Conservation (phyloP, 2,888 invertebrate genomes). For the Drepanosiphum platanoidis region DNA sequence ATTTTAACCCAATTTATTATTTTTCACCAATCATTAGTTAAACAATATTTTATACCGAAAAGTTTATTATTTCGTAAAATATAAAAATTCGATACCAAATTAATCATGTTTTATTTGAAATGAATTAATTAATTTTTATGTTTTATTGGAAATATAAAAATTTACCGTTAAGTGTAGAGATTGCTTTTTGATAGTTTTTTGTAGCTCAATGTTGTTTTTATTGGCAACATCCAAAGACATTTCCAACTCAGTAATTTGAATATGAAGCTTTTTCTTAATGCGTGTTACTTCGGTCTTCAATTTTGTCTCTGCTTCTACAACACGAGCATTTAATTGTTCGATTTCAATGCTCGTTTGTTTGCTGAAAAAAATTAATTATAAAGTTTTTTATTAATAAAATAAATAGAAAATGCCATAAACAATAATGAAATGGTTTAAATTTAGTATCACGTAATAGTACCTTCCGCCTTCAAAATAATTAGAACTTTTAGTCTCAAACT, state of each 20-base stretch:
- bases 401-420: background rate
- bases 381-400: background rate
- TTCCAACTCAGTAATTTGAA: constrained; percentile 96
- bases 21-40: no score
- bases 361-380: constrained; percentile 70
- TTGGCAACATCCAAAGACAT: constrained; percentile 97
- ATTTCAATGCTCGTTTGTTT: constrained; percentile 98
- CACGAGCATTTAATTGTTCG: constrained; percentile 93
- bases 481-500: constrained; percentile 73
- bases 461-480: constrained; percentile 75
- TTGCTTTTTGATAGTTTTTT: constrained; percentile 98
- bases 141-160: no score
- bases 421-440: background rate
- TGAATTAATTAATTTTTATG: no score
- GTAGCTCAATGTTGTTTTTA: constrained; percentile 96
- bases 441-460: constrained; percentile 67
- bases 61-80: no score
- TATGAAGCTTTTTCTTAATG: constrained; percentile 99
- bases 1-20: no score
- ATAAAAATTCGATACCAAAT: no score
- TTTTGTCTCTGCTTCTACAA: constrained; percentile 95
- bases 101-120: no score
- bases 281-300: constrained; percentile 95
- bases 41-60: no score
- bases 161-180: constrained; percentile 84